A percentile compares a stretch with the other conserved stretches of the same genome.
Conservation (phyloP, 2,797 vertebrate genomes). For the Sciurus carolinensis region DNA sequence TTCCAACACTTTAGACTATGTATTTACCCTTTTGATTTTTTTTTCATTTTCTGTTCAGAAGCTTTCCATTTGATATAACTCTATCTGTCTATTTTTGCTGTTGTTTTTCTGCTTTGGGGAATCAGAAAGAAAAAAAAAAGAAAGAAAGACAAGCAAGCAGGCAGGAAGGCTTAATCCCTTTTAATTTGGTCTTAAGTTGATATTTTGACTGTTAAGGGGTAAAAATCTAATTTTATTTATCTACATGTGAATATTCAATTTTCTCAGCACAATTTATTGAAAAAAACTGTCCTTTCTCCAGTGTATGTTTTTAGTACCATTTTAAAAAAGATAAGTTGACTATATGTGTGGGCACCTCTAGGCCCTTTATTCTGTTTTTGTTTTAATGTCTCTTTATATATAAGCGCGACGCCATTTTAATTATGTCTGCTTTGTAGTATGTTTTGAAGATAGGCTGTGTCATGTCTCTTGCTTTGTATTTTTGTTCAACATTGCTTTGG, state of each 20-base stretch:
- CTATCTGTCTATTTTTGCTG: neutral
- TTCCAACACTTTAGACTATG: neutral
- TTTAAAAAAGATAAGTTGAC: neutral
- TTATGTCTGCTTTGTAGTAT: neutral
- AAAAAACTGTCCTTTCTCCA: neutral
- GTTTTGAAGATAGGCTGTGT: neutral
- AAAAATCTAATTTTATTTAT: neutral
- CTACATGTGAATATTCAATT: neutral
- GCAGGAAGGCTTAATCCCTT: neutral
- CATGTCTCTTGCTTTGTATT: neutral
- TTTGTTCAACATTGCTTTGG: neutral
- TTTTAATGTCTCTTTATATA: neutral
- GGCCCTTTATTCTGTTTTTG: too few species aligned
- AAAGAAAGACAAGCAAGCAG: too few species aligned
- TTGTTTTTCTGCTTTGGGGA: neutral
- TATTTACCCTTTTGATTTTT: neutral
- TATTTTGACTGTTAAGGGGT: neutral
- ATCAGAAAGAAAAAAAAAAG: neutral
- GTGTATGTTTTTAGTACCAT: neutral
- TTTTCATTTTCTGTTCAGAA: neutral
- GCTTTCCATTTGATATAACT: neutral
- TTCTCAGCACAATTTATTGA: neutral
- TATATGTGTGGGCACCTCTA: neutral
- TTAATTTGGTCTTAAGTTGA: neutral
- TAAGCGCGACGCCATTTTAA: neutral